Evolutionary conservation across 1,140 invertebrate genomes (phyloP).

Genomic region (Brachionus manjavacas): DNA sequence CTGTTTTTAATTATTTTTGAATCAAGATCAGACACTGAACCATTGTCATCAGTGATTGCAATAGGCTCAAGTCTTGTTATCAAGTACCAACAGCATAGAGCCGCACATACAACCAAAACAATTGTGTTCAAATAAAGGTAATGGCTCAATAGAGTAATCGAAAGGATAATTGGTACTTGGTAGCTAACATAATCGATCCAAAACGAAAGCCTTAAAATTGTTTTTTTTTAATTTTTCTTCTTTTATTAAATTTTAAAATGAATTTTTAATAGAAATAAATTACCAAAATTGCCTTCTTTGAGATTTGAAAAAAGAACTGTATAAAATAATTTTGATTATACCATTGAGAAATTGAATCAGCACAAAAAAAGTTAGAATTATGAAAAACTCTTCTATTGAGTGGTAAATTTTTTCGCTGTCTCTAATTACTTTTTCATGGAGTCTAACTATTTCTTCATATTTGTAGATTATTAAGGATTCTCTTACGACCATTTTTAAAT

Average conservation of each 20-base stretch:
- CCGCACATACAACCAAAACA: background rate
- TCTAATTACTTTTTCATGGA: background rate
- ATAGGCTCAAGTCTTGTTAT: background rate
- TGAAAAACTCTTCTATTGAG: background rate
- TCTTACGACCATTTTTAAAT: background rate
- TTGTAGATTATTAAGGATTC: background rate
- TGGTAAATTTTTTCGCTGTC: background rate
- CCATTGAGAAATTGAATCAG: background rate
- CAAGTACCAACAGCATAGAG: background rate
- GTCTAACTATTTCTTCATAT: background rate
- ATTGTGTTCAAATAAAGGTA: background rate
- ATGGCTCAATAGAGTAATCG: background rate
- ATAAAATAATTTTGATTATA: background rate
- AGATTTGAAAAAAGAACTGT: background rate
- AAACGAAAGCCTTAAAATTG: background rate
- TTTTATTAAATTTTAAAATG: background rate
- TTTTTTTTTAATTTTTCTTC: too few relatives aligned
- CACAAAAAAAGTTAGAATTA: background rate
- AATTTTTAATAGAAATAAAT: background rate
- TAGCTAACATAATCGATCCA: background rate
- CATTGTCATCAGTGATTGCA: background rate
- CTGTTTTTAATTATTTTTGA: background rate
- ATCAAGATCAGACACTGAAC: background rate
- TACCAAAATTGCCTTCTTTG: background rate
- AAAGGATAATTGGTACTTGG: background rate